Evolutionary conservation across 2,888 invertebrate genomes (phyloP).

Genomic region (Mellilla xanthometata): DNA sequence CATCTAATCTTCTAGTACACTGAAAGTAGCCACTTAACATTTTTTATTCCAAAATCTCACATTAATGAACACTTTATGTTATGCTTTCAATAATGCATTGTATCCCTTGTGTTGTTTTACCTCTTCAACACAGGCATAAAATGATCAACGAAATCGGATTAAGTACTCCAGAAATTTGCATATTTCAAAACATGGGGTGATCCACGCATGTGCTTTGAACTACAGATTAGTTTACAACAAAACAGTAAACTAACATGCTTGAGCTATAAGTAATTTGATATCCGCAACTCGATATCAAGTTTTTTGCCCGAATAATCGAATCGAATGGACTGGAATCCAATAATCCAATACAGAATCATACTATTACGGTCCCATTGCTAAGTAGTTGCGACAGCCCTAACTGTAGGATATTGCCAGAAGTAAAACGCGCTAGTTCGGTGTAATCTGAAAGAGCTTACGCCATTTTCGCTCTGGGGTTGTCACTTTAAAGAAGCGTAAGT

Average conservation of each 20-base stretch:
- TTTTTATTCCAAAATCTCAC: no score
- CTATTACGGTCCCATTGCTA: slow-evolving; percentile 70
- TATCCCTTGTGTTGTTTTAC: no score
- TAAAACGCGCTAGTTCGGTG: slow-evolving; percentile 1
- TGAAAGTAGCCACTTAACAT: no score
- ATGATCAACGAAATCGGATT: not conserved
- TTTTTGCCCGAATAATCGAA: slow-evolving; percentile 61
- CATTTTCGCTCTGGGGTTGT: slow-evolving; percentile 2
- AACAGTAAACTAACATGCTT: slow-evolving; percentile 13
- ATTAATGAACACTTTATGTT: no score
- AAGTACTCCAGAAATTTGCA: not conserved
- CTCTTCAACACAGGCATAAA: no score
- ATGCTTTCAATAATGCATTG: no score
- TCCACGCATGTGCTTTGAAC: slow-evolving; percentile 1
- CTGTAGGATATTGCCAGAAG: not conserved
- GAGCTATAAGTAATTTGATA: slow-evolving; percentile 36
- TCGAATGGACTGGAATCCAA: slow-evolving; percentile 58
- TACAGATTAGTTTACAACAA: slow-evolving; percentile 21
- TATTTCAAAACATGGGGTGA: slow-evolving; percentile 20
- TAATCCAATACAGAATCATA: slow-evolving; percentile 68
- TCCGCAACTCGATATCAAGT: slow-evolving; percentile 41
- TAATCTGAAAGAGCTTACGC: slow-evolving; percentile 5
- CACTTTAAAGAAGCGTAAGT: slow-evolving; percentile 9
- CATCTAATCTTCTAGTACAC: no score
- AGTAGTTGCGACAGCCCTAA: slow-evolving; percentile 64